Evolutionary conservation across 1,140 invertebrate species (phyloP).

Genomic region (Anastrepha ludens): DNA sequence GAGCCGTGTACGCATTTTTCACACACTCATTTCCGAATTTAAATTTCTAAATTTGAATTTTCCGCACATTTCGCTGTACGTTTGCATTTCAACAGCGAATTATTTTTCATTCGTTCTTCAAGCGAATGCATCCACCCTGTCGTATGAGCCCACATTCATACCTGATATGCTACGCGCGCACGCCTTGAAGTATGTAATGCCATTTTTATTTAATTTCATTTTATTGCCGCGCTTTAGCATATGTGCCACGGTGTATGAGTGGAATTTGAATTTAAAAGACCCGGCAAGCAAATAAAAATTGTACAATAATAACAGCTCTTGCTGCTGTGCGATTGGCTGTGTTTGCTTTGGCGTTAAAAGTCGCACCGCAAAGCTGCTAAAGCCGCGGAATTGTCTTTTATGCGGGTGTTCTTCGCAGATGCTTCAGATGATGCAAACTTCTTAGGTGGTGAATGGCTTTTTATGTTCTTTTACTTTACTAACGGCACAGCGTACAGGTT

Average conservation of each 20-base stretch:
- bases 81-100: slow-evolving; percentile 51
- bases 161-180: background rate
- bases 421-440: background rate
- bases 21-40: slow-evolving; percentile 38
- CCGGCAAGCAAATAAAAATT: slow-evolving; percentile 40
- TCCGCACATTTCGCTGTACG: slow-evolving; percentile 40
- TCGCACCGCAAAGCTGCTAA: slow-evolving; percentile 52
- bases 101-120: slow-evolving; percentile 22
- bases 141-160: background rate
- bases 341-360: slow-evolving; percentile 44
- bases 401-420: slow-evolving; percentile 18
- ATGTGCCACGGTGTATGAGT: background rate
- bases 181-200: slow-evolving; percentile 27
- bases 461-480: background rate
- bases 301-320: background rate
- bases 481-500: background rate
- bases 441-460: background rate
- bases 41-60: slow-evolving; percentile 38
- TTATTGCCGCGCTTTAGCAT: slow-evolving; percentile 45
- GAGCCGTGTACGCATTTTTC: slow-evolving; percentile 10
- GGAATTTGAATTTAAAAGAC: slow-evolving; percentile 51
- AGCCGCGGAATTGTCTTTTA: slow-evolving; percentile 38
- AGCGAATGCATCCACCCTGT: background rate
- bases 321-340: slow-evolving; percentile 2
- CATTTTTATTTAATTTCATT: slow-evolving; percentile 55